Evolutionary conservation across 1,140 invertebrate genomes (phyloP).

Genomic region (Apis cerana): DNA sequence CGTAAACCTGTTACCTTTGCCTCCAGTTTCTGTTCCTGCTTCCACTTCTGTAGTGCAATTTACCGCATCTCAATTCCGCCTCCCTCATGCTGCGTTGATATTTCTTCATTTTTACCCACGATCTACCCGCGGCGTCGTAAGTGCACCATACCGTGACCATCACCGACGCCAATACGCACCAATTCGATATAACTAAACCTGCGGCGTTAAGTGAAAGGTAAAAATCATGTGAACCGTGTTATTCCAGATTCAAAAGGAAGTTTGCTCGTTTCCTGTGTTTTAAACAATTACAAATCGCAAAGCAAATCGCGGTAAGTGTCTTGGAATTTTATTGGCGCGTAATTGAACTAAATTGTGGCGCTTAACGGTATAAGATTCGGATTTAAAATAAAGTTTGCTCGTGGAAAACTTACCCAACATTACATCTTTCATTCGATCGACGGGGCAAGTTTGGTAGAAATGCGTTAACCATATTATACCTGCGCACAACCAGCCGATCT

Average conservation of each 20-base stretch:
- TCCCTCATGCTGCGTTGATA: constrained; percentile 92
- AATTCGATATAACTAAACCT: constrained; percentile 92
- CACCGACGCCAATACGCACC: constrained; percentile 88
- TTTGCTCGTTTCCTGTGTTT: not conserved
- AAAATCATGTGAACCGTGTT: constrained; percentile 4
- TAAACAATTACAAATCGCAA: not conserved
- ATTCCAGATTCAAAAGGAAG: not conserved
- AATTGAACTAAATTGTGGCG: not conserved
- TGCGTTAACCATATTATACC: constrained; percentile 88
- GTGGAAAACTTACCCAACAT: constrained; percentile 86
- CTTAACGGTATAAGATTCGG: not conserved
- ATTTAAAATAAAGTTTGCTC: not conserved
- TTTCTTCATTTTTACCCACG: constrained; percentile 97
- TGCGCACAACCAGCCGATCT: constrained; percentile 88
- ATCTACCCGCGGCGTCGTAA: constrained; percentile 92
- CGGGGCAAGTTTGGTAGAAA: constrained; percentile 87
- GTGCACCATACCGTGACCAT: constrained; percentile 93
- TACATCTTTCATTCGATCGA: constrained; percentile 87
- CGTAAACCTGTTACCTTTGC: constrained; percentile 84
- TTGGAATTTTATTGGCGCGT: not conserved
- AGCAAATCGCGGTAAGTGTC: not conserved
- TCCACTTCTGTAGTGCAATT: constrained; percentile 90
- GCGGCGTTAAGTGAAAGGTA: constrained; percentile 26
- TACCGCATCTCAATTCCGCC: constrained; percentile 83
- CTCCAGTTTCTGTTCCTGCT: constrained; percentile 92